Evolutionary conservation across 2,797 vertebrate genomes (phyloP), one percentile per base, ranked within the genome.

Genomic region (Alauda arvensis): DNA sequence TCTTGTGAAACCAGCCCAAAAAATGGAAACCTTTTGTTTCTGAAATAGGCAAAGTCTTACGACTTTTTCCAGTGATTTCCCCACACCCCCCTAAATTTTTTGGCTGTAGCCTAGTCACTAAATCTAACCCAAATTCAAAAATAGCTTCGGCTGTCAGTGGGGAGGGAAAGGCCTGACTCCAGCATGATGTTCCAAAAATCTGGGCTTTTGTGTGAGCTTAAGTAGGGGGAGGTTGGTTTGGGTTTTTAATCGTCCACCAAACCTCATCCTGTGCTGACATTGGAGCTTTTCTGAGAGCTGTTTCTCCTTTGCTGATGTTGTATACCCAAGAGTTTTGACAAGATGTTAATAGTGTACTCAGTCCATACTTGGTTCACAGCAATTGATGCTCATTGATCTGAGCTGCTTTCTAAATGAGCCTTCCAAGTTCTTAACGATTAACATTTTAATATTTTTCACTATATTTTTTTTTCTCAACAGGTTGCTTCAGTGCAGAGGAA

Each of bases 51-150:
- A 79, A 81, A 56, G 34, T 43, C 48, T 83, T 26, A 2, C 4
- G 25, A 78, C 53, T 91, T 93, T 89, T 89, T 53, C 71, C 83
- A 69, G 59, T 23, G 4, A 55, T 71, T 91, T 66, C 84, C 69
- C 33, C 40, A 23, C 37, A 14, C 12, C 28, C 25, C 52, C 39
- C 20, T 21, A 17, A 53, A 1, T 20, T 42, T 86, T 93, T 87
- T 88, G 86, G 87, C 92, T 87, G 67, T 53, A 83, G 23, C 9
- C n/a, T 81, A 42, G 53, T 83, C 56, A 33, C 74, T 91, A 90
- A 89, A 87, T 93, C 91, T 87, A 70, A 91, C 85, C 31, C 74
- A 85, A 91, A 81, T 85, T 92, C 80, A 89, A 90, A 92, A 93
- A 89, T 90, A 91, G 31, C 60, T 89, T 87, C 33, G 39, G 67